Conservation (phyloP, 2,113 vertebrate genomes). For the Sebastes fasciatus region DNA sequence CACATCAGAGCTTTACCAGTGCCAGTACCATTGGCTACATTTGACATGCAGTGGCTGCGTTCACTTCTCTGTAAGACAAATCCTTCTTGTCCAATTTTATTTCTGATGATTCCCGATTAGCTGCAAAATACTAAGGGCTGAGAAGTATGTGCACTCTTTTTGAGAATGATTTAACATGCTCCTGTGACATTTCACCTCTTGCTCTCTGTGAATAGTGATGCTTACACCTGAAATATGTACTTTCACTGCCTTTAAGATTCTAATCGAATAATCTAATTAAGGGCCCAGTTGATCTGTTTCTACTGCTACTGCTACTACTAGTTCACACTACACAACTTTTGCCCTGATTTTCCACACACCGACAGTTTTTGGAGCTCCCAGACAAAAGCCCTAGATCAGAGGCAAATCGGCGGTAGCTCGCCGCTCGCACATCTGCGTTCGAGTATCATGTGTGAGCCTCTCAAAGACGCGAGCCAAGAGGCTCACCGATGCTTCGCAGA, state of each 20-base stretch:
- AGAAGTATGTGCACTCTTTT: no score
- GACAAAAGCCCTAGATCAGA: no score
- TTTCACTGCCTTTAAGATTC: not conserved
- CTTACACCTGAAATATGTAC: no score
- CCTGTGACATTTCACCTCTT: not conserved
- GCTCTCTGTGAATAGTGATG: not conserved
- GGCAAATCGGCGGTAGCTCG: no score
- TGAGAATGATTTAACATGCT: no score
- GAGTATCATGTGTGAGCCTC: no score
- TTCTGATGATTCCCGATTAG: not conserved
- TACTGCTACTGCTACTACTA: not conserved
- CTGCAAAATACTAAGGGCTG: not conserved
- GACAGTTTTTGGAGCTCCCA: no score
- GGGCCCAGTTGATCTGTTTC: not conserved
- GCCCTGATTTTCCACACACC: no score
- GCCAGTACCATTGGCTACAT: not conserved
- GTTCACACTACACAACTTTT: no score
- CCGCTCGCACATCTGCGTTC: no score
- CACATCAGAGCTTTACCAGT: constrained; percentile 17
- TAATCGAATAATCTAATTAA: not conserved
- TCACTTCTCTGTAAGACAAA: not conserved
- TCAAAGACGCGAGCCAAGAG: no score
- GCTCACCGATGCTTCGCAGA: no score
- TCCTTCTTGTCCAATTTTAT: not conserved
- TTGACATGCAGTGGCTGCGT: not conserved